phyloP scores from a whole-genome alignment of 2,797 vertebrate species.

The Phaenicophaeus curvirostris region DNA sequence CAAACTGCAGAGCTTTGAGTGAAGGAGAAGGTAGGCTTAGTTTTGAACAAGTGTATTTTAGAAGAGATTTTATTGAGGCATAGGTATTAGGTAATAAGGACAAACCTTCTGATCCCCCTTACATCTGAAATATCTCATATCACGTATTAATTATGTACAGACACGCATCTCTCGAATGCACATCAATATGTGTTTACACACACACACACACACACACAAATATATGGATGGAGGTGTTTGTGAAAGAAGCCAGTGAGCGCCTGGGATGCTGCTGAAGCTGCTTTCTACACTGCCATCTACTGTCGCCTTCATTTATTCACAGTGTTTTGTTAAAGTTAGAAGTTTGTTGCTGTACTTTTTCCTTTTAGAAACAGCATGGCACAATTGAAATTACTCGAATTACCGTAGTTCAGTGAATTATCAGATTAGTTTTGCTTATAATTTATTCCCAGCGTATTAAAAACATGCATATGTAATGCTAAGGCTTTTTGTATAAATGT shows the following conservation, averaged over 20 bases:
- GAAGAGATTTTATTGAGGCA: neutral
- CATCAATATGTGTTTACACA: neutral
- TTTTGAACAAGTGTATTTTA: neutral
- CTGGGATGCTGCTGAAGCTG: neutral
- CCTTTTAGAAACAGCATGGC: neutral
- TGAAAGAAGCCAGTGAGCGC: neutral
- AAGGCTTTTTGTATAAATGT: neutral
- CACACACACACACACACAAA: rapidly evolving
- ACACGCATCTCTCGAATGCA: neutral
- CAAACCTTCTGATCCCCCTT: neutral
- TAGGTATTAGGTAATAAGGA: neutral
- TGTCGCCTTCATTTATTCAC: neutral
- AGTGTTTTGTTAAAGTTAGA: neutral
- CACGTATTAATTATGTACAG: neutral
- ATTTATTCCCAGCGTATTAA: neutral
- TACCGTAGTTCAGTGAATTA: neutral
- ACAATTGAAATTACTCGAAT: neutral
- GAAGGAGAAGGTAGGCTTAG: neutral
- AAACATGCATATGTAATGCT: neutral
- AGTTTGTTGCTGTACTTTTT: neutral
- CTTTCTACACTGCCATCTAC: constrained; percentile 39
- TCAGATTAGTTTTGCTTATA: neutral
- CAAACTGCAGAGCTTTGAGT: neutral
- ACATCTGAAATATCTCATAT: neutral
- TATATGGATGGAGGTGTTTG: neutral